Evolutionary conservation across 2,888 invertebrate species (phyloP).

Genomic region (Pandemis heparana): DNA sequence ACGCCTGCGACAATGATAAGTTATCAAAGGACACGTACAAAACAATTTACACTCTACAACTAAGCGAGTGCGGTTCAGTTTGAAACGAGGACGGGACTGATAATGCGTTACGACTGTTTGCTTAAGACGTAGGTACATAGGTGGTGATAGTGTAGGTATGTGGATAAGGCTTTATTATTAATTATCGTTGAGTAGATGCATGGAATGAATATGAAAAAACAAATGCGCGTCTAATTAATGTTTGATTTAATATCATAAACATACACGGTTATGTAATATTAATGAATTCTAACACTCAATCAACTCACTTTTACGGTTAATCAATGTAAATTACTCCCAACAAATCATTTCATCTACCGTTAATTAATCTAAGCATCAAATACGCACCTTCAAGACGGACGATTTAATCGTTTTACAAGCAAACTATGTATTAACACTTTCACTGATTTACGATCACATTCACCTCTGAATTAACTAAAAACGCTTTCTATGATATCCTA

Average conservation of each 20-base stretch:
- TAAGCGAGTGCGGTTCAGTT: conserved; percentile 8
- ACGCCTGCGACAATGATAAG: conserved; percentile 77
- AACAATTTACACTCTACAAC: conserved; percentile 49
- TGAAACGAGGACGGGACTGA: conserved; percentile 5
- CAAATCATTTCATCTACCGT: conserved; percentile 35
- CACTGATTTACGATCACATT: conserved; percentile 50
- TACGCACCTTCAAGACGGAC: conserved; percentile 53
- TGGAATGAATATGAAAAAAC: conserved; percentile 26
- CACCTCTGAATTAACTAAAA: conserved; percentile 36
- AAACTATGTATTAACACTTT: conserved; percentile 51
- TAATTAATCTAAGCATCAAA: conserved; percentile 46
- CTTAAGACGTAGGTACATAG: conserved; percentile 10
- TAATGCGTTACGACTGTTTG: conserved; percentile 27
- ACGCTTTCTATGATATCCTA: conserved; percentile 37
- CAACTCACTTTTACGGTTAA: conserved; percentile 27
- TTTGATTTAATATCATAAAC: conserved; percentile 10
- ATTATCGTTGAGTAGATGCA: conserved; percentile 14
- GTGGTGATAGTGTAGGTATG: conserved; percentile 19
- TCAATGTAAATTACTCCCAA: conserved; percentile 31
- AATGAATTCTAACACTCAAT: conserved; percentile 37
- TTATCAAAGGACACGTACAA: conserved; percentile 61
- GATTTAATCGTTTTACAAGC: conserved; percentile 52
- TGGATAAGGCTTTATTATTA: conserved; percentile 30
- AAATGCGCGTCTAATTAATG: conserved; percentile 1
- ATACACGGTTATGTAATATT: conserved; percentile 27